Percentiles rank a stretch among this genome's conserved stretches.
Evolutionary conservation across 1,140 invertebrate genomes (phyloP).

Genomic region (Oncopodura yosiiana): DNA sequence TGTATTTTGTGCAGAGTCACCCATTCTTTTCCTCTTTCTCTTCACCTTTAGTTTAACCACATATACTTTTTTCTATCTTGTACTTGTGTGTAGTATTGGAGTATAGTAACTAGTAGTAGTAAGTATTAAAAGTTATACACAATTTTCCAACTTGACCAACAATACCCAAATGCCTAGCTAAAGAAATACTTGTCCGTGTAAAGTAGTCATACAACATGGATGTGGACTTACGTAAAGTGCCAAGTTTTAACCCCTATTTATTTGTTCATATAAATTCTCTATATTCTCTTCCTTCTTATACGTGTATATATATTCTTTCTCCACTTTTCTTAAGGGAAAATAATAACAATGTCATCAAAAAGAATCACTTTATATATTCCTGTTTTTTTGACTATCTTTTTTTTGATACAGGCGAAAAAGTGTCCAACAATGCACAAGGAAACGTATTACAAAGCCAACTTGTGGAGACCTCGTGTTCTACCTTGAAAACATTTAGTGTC

Average conservation of each 20-base stretch:
- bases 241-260: too few relatives aligned
- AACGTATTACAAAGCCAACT: constrained; percentile 33
- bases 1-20: constrained; percentile 25
- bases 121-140: too few relatives aligned
- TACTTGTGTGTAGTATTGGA: not conserved
- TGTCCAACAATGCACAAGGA: constrained; percentile 34
- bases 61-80: not conserved
- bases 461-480: constrained; percentile 31
- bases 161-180: too few relatives aligned
- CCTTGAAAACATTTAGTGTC: not conserved
- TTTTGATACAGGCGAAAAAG: constrained; percentile 31
- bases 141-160: too few relatives aligned
- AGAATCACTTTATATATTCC: constrained; percentile 14
- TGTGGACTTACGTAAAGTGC: too few relatives aligned
- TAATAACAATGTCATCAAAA: constrained; percentile 33
- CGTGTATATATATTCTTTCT: not conserved
- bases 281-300: not conserved
- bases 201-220: too few relatives aligned
- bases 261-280: not conserved
- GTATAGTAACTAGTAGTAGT: too few relatives aligned
- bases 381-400: constrained; percentile 5
- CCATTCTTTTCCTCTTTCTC: constrained; percentile 16
- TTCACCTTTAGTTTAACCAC: not conserved
- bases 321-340: not conserved
- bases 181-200: too few relatives aligned